A percentile compares a stretch with the other conserved stretches of the same genome.
Evolutionary conservation across 1,140 invertebrate species (phyloP).

Genomic region (Cepaea nemoralis): DNA sequence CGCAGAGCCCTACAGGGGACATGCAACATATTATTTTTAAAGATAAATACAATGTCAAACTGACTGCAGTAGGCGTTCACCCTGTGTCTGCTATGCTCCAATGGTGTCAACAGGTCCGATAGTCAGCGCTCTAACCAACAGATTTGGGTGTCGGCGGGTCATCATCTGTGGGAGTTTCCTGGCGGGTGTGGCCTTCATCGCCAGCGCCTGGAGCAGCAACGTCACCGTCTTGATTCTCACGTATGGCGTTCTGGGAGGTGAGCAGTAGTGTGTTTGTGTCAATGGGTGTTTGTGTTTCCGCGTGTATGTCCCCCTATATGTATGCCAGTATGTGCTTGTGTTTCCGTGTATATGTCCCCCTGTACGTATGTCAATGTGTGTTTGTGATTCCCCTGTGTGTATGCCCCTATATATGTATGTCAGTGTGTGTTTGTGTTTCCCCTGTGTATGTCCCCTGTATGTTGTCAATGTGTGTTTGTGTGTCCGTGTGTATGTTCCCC

Average conservation of each 20-base stretch:
- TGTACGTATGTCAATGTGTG: background rate
- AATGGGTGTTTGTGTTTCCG: no score
- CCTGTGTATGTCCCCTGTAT: no score
- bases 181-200: constrained; percentile 80
- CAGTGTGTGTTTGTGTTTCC: background rate
- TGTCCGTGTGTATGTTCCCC: background rate
- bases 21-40: no score
- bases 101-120: constrained; percentile 84
- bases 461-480: background rate
- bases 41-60: no score
- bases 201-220: constrained; percentile 83
- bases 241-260: constrained; percentile 93
- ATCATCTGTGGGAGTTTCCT: constrained; percentile 88
- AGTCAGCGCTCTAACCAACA: constrained; percentile 91
- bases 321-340: background rate
- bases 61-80: no score
- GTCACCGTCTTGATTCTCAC: constrained; percentile 91
- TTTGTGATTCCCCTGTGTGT: no score
- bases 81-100: no score
- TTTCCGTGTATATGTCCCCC: background rate
- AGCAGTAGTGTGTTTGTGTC: constrained; percentile 39
- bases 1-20: no score
- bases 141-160: constrained; percentile 86
- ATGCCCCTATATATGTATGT: no score
- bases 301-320: background rate